Conservation (phyloP, 53 echinoderm and acorn worm species). For the Astropecten irregularis region DNA sequence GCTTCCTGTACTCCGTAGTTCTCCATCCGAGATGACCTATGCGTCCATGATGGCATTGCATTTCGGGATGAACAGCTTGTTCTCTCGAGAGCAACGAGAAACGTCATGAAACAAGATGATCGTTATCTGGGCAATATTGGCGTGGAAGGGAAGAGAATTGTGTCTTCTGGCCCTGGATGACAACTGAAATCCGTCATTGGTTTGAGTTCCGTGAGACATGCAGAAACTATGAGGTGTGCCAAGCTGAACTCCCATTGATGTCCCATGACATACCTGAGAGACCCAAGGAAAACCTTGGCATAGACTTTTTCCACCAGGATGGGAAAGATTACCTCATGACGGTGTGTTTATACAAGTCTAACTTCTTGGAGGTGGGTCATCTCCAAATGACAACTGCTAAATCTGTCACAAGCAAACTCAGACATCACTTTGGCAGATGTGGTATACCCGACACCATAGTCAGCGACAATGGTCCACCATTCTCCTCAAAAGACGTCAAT, state of each 20-base stretch:
- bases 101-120: conserved; percentile 25
- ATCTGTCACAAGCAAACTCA: conserved; percentile 49
- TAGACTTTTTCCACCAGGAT: conserved; percentile 47
- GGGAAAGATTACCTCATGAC: conserved; percentile 46
- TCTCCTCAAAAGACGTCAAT: too few species aligned
- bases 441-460: conserved; percentile 50
- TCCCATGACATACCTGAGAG: too few species aligned
- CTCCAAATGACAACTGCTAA: conserved; percentile 34
- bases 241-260: too few species aligned
- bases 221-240: conserved; percentile 18
- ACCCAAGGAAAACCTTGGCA: conserved; percentile 66
- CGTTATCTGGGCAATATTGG: conserved; percentile 54
- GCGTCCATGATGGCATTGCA: conserved; percentile 38
- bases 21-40: too few species aligned
- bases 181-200: conserved; percentile 25
- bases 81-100: conserved; percentile 41
- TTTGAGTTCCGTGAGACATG: conserved; percentile 55
- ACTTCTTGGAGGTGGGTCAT: too few species aligned
- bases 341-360: conserved; percentile 64
- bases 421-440: conserved; percentile 59
- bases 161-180: conserved; percentile 61
- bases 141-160: conserved; percentile 61
- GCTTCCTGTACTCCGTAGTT: not conserved
- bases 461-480: too few species aligned
- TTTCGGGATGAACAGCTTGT: conserved; percentile 61